phyloP scores from a whole-genome alignment of 2,888 invertebrate species.

The Nephrotoma appendiculata region DNA sequence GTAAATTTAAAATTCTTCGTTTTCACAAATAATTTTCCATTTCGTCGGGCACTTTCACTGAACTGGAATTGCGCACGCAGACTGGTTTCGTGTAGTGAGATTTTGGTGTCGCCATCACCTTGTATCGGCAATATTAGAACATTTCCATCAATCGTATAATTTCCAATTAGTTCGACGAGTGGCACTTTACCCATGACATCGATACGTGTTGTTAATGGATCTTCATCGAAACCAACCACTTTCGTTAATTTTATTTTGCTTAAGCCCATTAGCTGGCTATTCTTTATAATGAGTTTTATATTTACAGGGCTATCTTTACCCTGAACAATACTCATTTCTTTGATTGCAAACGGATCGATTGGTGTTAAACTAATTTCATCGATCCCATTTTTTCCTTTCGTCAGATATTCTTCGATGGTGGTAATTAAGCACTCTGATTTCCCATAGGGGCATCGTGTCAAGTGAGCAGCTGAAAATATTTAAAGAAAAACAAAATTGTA shows the following conservation, averaged over 20 bases:
- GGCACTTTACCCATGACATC: slow-evolving; percentile 13
- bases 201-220: slow-evolving; percentile 16
- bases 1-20: slow-evolving; percentile 26
- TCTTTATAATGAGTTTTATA: slow-evolving; percentile 22
- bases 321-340: slow-evolving; percentile 21
- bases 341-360: slow-evolving; percentile 19
- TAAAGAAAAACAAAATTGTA: background rate
- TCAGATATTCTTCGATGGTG: slow-evolving; percentile 9
- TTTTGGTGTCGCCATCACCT: slow-evolving; percentile 30
- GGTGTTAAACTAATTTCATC: slow-evolving; percentile 10
- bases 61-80: slow-evolving; percentile 26
- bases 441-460: slow-evolving; percentile 15
- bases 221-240: slow-evolving; percentile 19
- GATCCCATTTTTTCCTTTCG: slow-evolving; percentile 10
- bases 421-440: slow-evolving; percentile 17
- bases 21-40: slow-evolving; percentile 17
- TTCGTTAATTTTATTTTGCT: background rate
- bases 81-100: slow-evolving; percentile 21
- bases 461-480: slow-evolving; percentile 13
- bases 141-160: slow-evolving; percentile 31
- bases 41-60: background rate
- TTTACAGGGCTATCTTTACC: slow-evolving; percentile 25
- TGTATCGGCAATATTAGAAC: slow-evolving; percentile 33
- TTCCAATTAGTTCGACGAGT: slow-evolving; percentile 16
- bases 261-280: slow-evolving; percentile 12